Conservation (phyloP, 2,797 vertebrate species). For the Pangasius djambal region DNA sequence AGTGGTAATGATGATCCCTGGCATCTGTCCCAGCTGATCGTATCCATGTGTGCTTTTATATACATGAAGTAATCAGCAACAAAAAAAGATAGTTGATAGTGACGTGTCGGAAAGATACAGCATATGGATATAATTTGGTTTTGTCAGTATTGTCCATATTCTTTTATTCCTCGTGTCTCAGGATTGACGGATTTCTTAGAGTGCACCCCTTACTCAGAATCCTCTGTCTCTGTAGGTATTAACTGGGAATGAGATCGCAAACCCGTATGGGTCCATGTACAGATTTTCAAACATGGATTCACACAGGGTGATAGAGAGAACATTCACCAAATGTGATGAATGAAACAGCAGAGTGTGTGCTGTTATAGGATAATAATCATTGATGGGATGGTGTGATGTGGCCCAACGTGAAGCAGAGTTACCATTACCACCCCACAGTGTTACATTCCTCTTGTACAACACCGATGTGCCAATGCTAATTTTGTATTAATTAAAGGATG, state of each 20-base stretch:
- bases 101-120: neutral
- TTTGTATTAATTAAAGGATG: no score
- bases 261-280: neutral
- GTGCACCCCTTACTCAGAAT: neutral
- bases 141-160: neutral
- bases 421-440: no score
- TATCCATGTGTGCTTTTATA: conserved; percentile 36
- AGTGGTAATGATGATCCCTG: conserved; percentile 22
- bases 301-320: neutral
- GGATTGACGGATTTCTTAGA: neutral
- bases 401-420: no score
- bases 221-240: neutral
- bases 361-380: neutral
- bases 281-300: neutral
- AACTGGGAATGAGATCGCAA: neutral
- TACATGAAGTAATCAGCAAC: neutral
- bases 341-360: neutral
- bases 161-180: neutral
- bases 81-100: neutral
- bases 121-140: neutral
- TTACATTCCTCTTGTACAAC: no score
- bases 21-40: conserved; percentile 27
- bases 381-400: no score
- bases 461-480: no score
- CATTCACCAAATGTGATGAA: neutral